Conservation (phyloP, 2,888 invertebrate genomes). For the Rhorus exstirpatorius region DNA sequence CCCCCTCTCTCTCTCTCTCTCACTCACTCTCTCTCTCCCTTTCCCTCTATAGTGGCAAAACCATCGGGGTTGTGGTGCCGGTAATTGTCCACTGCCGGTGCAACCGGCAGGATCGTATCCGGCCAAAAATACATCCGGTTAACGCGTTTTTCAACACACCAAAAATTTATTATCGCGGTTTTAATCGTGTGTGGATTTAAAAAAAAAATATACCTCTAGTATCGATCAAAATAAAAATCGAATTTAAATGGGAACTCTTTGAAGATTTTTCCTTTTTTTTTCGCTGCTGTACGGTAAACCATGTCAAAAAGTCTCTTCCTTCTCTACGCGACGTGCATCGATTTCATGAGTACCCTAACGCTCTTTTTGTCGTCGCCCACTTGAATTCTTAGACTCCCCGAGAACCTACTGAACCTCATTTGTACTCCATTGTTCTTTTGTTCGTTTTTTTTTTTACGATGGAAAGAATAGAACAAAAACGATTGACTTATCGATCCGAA, state of each 20-base stretch:
- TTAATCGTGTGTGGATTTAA: background rate
- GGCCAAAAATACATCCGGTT: slow-evolving; percentile 38
- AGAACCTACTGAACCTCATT: slow-evolving; percentile 55
- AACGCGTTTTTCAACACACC: slow-evolving; percentile 51
- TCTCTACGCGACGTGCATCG: slow-evolving; percentile 43
- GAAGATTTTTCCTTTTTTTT: background rate
- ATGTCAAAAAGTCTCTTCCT: slow-evolving; percentile 38
- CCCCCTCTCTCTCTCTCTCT: too few relatives aligned
- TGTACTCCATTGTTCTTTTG: slow-evolving; percentile 58
- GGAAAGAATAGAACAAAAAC: slow-evolving; percentile 13
- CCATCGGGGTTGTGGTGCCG: slow-evolving; percentile 33
- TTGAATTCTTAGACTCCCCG: slow-evolving; percentile 42
- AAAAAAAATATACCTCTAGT: slow-evolving; percentile 9
- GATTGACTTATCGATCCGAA: background rate
- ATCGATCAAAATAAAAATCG: background rate
- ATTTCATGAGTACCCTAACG: slow-evolving; percentile 44
- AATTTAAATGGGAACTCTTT: background rate
- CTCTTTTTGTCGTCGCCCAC: slow-evolving; percentile 27
- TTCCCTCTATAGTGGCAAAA: background rate
- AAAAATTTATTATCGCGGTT: slow-evolving; percentile 49
- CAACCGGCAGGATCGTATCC: slow-evolving; percentile 41
- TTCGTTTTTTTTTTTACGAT: slow-evolving; percentile 22
- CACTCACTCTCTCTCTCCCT: too few relatives aligned
- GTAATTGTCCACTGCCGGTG: slow-evolving; percentile 62
- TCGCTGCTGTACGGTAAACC: slow-evolving; percentile 23